These are phyloP conservation scores for Blastobasis adustella DNA, from an alignment of 2,888 invertebrate species.

Conservation along the genomic window DNA sequence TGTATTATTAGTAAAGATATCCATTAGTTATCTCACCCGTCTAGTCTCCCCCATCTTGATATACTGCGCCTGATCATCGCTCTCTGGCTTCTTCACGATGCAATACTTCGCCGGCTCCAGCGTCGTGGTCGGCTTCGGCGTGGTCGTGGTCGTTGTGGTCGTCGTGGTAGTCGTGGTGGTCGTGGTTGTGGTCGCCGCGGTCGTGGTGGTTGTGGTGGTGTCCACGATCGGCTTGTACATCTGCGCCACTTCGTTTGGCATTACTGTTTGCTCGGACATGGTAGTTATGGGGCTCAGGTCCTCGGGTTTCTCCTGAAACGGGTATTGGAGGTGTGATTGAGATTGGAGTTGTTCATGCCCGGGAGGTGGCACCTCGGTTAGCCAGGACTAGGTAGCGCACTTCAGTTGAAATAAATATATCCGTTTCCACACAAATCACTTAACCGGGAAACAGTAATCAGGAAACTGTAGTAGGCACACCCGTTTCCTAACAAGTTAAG, in stretches of 20 bases:
- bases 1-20: background rate
- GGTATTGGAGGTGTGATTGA: background rate
- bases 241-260: slow-evolving; percentile 56
- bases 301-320: slow-evolving; percentile 46
- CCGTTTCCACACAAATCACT: no score
- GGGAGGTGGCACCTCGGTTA: no score
- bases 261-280: slow-evolving; percentile 61
- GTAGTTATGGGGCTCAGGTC: slow-evolving; percentile 56
- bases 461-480: no score
- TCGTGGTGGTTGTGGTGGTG: slow-evolving; percentile 35
- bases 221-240: slow-evolving; percentile 58
- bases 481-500: no score
- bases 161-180: slow-evolving; percentile 50
- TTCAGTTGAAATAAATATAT: no score
- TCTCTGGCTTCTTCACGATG: slow-evolving; percentile 87
- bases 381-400: no score
- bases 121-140: slow-evolving; percentile 75
- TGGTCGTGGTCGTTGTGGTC: slow-evolving; percentile 65
- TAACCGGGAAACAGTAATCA: no score
- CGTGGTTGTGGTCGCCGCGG: slow-evolving; percentile 37
- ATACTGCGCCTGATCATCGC: slow-evolving; percentile 82
- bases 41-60: slow-evolving; percentile 90
- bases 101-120: slow-evolving; percentile 80
- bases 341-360: no score
- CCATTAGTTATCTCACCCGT: slow-evolving; percentile 75